phyloP scores from a whole-genome alignment of 2,113 vertebrate species.

The Neopipo cinnamomea region DNA sequence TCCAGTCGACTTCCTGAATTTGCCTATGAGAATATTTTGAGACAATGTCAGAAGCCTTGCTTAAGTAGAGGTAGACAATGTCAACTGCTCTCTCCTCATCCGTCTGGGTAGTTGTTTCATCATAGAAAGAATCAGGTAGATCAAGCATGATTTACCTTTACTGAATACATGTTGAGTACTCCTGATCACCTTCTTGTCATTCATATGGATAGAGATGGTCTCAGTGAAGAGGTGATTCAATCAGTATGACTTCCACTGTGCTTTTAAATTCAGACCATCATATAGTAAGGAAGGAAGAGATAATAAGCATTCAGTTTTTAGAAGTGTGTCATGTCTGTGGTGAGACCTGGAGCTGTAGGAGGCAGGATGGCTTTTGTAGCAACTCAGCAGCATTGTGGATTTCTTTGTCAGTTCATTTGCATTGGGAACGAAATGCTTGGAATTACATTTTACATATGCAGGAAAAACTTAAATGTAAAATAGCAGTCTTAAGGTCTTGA shows the following conservation, averaged over 20 bases:
- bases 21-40: too few relatives aligned
- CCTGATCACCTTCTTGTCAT: not conserved
- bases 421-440: not conserved
- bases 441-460: not conserved
- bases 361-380: not conserved
- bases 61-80: not conserved
- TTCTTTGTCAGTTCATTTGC: not conserved
- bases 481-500: not conserved
- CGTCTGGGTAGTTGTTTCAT: not conserved
- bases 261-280: not conserved
- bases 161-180: accelerated
- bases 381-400: not conserved
- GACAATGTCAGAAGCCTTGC: not conserved
- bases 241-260: not conserved
- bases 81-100: not conserved
- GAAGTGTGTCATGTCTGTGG: not conserved
- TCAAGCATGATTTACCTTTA: not conserved
- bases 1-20: not conserved
- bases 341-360: not conserved
- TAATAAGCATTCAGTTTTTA: not conserved
- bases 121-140: not conserved
- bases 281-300: not conserved
- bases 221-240: not conserved
- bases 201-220: accelerated
- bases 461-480: not conserved